Evolutionary conservation across 2,888 invertebrate genomes (phyloP).

Genomic region (Limnephilus rhombicus): DNA sequence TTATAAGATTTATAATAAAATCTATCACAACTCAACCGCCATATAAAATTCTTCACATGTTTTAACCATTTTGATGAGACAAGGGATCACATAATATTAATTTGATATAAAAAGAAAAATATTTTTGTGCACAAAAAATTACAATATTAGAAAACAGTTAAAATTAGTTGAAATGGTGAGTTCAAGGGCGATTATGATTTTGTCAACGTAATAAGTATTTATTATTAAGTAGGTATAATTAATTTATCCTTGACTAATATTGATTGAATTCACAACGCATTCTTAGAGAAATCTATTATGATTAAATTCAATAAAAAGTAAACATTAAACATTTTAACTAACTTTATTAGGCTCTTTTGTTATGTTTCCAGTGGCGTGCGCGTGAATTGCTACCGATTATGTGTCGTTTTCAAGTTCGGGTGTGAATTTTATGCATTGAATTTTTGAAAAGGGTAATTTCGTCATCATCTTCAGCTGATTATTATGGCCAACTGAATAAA

Average conservation of each 20-base stretch:
- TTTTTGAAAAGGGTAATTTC: too few relatives aligned
- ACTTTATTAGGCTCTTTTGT: background rate
- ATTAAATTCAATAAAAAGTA: background rate
- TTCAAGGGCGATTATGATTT: background rate
- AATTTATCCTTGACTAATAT: constrained; percentile 3
- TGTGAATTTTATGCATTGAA: too few relatives aligned
- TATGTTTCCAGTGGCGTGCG: background rate
- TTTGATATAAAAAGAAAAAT: background rate
- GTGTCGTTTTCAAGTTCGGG: too few relatives aligned
- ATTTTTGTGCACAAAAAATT: background rate
- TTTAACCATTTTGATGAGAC: background rate
- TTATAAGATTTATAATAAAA: background rate
- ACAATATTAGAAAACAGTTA: background rate
- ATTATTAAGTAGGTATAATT: background rate
- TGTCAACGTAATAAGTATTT: background rate
- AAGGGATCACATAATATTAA: background rate
- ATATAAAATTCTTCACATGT: background rate
- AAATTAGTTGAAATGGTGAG: background rate
- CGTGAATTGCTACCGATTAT: too few relatives aligned
- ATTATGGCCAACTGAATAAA: too few relatives aligned
- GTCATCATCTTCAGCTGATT: too few relatives aligned
- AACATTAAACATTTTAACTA: background rate
- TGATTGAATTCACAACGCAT: constrained; percentile 28
- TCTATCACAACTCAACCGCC: background rate
- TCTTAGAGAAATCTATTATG: background rate